These are phyloP conservation scores for Drosophila neocordata DNA, from an alignment of 1,140 invertebrate genomes.

Conservation along the genomic window DNA sequence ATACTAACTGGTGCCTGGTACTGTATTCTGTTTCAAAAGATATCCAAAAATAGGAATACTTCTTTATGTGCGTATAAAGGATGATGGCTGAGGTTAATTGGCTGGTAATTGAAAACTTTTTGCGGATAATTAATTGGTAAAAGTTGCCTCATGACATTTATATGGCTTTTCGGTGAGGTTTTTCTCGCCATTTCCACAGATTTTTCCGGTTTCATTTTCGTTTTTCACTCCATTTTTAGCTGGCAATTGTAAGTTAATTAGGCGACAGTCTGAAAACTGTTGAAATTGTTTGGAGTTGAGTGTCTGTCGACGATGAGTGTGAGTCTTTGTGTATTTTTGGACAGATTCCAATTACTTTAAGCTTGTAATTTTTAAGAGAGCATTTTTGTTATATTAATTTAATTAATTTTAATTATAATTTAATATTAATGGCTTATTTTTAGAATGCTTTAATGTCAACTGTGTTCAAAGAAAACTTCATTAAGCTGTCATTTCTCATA, in stretches of 20 bases:
- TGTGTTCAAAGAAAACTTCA: too few species aligned
- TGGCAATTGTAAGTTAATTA: slow-evolving; percentile 70
- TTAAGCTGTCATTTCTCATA: too few species aligned
- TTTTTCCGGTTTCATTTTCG: slow-evolving; percentile 6
- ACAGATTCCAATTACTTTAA: neutral
- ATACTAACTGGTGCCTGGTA: neutral
- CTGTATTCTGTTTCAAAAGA: neutral
- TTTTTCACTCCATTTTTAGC: neutral
- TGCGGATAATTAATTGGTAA: slow-evolving; percentile 75
- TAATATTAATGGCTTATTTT: too few species aligned
- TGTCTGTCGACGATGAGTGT: neutral
- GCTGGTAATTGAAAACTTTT: slow-evolving; percentile 74
- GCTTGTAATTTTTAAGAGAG: neutral
- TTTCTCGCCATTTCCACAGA: slow-evolving; percentile 42
- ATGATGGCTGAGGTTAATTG: slow-evolving; percentile 62
- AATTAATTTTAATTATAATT: too few species aligned
- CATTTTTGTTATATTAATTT: neutral
- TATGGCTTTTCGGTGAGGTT: slow-evolving; percentile 69
- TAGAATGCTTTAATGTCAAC: too few species aligned
- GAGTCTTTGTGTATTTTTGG: neutral
- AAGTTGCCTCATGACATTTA: slow-evolving; percentile 73
- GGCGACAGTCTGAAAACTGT: slow-evolving; percentile 47
- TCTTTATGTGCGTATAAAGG: slow-evolving; percentile 14
- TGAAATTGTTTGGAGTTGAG: slow-evolving; percentile 29
- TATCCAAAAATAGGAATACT: neutral